These are phyloP conservation scores for Drosophila nannoptera DNA, from an alignment of 1,140 invertebrate genomes.

Conservation along the genomic window DNA sequence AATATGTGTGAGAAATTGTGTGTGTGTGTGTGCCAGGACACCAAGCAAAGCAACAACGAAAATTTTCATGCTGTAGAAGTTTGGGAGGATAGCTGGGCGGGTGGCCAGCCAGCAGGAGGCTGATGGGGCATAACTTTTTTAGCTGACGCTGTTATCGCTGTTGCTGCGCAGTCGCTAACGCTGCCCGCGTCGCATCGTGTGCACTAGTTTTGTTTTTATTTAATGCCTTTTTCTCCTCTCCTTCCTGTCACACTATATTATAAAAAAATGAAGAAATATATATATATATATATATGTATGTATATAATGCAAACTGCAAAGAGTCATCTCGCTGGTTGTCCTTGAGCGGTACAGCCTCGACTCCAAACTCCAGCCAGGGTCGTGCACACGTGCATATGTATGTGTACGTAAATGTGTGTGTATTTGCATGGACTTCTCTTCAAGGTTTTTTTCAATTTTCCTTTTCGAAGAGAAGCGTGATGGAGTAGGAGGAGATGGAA, in stretches of 20 bases:
- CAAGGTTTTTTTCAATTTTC: slow-evolving; percentile 20
- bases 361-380: slow-evolving; percentile 33
- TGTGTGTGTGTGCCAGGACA: slow-evolving; percentile 52
- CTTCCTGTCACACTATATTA: slow-evolving; percentile 15
- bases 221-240: slow-evolving; percentile 2
- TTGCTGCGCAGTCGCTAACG: slow-evolving; percentile 64
- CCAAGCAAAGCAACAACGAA: slow-evolving; percentile 59
- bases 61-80: slow-evolving; percentile 60
- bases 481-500: no score
- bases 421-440: slow-evolving; percentile 37
- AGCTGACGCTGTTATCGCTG: slow-evolving; percentile 48
- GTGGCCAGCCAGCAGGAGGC: slow-evolving; percentile 5
- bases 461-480: slow-evolving; percentile 9
- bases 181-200: slow-evolving; percentile 39
- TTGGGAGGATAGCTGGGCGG: slow-evolving; percentile 18
- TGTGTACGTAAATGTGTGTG: slow-evolving; percentile 16
- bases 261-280: slow-evolving; percentile 1
- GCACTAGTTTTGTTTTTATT: slow-evolving; percentile 25
- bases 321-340: slow-evolving; percentile 15
- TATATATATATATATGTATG: no score
- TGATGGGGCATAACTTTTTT: slow-evolving; percentile 35
- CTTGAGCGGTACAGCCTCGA: slow-evolving; percentile 38
- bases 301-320: neutral
- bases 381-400: neutral
- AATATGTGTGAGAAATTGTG: slow-evolving; percentile 19